Percentiles rank a stretch among this genome's conserved stretches.
Conservation (phyloP, 2,113 vertebrate genomes). For the Dolichallabes microphthalmus region DNA sequence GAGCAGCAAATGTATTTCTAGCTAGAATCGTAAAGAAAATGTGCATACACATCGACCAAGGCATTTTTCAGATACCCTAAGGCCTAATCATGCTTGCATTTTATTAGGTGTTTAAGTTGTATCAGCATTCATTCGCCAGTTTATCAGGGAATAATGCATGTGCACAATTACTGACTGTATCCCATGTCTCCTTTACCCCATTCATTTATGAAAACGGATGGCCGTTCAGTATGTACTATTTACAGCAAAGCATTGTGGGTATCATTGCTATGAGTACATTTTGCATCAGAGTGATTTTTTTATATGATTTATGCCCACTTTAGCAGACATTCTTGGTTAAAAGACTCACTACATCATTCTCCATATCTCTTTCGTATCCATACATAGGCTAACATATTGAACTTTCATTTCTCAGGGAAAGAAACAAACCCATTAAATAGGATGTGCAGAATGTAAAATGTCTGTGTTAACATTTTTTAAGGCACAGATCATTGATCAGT, state of each 20-base stretch:
- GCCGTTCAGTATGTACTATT: neutral
- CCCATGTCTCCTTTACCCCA: neutral
- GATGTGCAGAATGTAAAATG: neutral
- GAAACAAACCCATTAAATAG: neutral
- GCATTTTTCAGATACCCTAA: neutral
- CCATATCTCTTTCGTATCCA: neutral
- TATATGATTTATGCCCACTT: neutral
- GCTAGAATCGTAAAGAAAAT: neutral
- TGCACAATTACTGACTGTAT: neutral
- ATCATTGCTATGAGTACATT: neutral
- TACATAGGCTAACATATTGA: neutral
- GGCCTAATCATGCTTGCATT: neutral
- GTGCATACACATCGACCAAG: neutral
- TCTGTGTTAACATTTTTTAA: constrained; percentile 9
- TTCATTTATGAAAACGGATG: neutral
- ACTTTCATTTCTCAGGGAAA: neutral
- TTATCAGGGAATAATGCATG: neutral
- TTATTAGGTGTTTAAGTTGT: neutral
- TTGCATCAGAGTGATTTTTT: neutral
- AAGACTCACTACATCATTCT: neutral
- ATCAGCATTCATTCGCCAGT: neutral
- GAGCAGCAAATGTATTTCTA: neutral
- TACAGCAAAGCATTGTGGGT: neutral
- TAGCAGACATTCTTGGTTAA: neutral
- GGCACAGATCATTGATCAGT: neutral